phyloP scores from a whole-genome alignment of 2,113 vertebrate genomes.

The Scartelaos histophorus region DNA sequence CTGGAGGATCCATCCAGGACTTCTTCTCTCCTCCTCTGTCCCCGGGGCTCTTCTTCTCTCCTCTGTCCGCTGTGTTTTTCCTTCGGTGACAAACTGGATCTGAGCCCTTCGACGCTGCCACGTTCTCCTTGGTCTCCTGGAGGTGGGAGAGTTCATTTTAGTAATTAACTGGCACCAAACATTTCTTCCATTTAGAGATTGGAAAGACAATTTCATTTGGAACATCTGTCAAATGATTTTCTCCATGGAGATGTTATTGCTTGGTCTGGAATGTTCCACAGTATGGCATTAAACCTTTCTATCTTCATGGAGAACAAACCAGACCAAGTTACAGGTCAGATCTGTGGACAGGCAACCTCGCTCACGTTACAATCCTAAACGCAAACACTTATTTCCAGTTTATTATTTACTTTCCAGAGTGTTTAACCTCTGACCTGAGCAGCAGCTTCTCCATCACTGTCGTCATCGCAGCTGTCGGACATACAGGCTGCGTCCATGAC shows the following conservation, averaged over 20 bases:
- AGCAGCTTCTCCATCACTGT: conserved; percentile 78
- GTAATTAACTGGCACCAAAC: not conserved
- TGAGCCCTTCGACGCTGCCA: conserved; percentile 24
- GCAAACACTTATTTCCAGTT: no score
- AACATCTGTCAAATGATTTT: no score
- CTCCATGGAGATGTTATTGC: no score
- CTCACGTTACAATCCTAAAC: no score
- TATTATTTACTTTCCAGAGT: no score
- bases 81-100: conserved; percentile 61
- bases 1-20: conserved; percentile 93
- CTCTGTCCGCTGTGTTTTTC: conserved; percentile 49
- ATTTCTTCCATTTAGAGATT: no score
- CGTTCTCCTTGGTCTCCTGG: conserved; percentile 55
- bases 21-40: conserved; percentile 75
- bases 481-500: conserved; percentile 86
- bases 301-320: no score
- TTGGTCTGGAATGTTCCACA: no score
- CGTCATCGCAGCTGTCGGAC: conserved; percentile 89
- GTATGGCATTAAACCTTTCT: no score
- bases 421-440: conserved; percentile 41
- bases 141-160: not conserved
- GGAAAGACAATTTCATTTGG: no score
- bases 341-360: no score
- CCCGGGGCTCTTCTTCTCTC: conserved; percentile 27
- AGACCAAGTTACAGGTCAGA: no score